These are phyloP conservation scores for Fissipunctia ypsillon DNA, from an alignment of 2,888 invertebrate species.

Conservation along the genomic window DNA sequence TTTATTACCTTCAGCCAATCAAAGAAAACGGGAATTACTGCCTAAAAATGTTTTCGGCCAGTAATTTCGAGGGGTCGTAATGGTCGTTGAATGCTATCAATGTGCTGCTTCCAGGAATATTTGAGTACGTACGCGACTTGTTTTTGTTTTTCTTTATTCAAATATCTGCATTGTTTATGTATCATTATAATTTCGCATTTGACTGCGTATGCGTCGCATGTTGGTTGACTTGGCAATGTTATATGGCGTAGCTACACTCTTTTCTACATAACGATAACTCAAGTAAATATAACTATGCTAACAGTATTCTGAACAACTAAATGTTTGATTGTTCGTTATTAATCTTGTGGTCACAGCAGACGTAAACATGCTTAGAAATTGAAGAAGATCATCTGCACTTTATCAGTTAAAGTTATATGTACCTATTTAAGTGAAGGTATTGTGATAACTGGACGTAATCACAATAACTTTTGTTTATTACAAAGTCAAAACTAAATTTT, in stretches of 20 bases:
- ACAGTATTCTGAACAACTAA: conserved; percentile 23
- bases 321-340: conserved; percentile 24
- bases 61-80: conserved; percentile 28
- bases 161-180: conserved; percentile 40
- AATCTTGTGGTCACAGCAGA: conserved; percentile 2
- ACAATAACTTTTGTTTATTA: too few relatives aligned
- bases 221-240: conserved; percentile 22
- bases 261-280: conserved; percentile 23
- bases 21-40: conserved; percentile 20
- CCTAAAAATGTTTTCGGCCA: conserved; percentile 25
- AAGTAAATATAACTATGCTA: conserved; percentile 34
- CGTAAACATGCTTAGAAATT: conserved; percentile 18
- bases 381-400: background rate
- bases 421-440: too few relatives aligned
- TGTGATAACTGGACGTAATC: too few relatives aligned
- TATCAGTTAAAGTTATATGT: background rate
- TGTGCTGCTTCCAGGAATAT: conserved; percentile 25
- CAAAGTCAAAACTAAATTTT: background rate
- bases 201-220: conserved; percentile 35
- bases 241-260: conserved; percentile 1
- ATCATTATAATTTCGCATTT: conserved; percentile 49
- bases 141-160: conserved; percentile 47
- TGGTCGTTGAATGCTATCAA: conserved; percentile 36
- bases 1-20: conserved; percentile 51
- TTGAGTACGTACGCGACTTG: conserved; percentile 12